A percentile compares a stretch with the other conserved stretches of the same genome.
Conservation (phyloP, 2,797 vertebrate genomes). For the Fistularia tabacaria region DNA sequence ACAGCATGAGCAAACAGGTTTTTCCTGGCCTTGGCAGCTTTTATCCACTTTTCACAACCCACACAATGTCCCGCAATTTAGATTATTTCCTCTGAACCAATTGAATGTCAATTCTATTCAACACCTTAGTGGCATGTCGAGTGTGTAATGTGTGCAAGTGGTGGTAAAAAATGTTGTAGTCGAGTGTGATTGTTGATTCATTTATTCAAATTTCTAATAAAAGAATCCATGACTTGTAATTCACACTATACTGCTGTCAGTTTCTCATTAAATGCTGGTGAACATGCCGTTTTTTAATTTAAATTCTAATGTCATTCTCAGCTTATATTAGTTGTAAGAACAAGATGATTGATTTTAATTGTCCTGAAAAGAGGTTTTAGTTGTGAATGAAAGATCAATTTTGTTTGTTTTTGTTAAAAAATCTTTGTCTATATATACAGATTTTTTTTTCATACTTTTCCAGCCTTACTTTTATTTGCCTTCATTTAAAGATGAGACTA, state of each 20-base stretch:
- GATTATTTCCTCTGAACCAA: slow-evolving; percentile 12
- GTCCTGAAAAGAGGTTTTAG: too few relatives aligned
- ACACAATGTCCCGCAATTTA: slow-evolving; percentile 22
- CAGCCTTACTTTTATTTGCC: too few relatives aligned
- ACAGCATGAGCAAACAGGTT: slow-evolving; percentile 67
- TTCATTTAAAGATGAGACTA: too few relatives aligned
- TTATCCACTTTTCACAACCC: slow-evolving; percentile 36
- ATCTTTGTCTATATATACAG: too few relatives aligned
- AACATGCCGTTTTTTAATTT: too few relatives aligned
- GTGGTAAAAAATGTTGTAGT: slow-evolving; percentile 13
- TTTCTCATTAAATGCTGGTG: background rate
- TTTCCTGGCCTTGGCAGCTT: slow-evolving; percentile 39
- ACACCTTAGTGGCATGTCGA: background rate
- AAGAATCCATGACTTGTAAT: background rate
- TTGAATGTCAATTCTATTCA: slow-evolving; percentile 36
- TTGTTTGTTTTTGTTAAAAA: too few relatives aligned
- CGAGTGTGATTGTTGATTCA: slow-evolving; percentile 30
- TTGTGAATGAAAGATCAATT: too few relatives aligned
- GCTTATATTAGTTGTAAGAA: too few relatives aligned
- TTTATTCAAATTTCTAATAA: slow-evolving; percentile 20
- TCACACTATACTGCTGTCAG: background rate
- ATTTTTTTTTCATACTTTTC: too few relatives aligned
- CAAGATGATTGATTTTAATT: too few relatives aligned
- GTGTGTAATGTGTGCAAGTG: slow-evolving; percentile 17
- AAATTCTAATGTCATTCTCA: too few relatives aligned